Conservation (phyloP, 2,113 vertebrate genomes). For the Perca schrenkii region DNA sequence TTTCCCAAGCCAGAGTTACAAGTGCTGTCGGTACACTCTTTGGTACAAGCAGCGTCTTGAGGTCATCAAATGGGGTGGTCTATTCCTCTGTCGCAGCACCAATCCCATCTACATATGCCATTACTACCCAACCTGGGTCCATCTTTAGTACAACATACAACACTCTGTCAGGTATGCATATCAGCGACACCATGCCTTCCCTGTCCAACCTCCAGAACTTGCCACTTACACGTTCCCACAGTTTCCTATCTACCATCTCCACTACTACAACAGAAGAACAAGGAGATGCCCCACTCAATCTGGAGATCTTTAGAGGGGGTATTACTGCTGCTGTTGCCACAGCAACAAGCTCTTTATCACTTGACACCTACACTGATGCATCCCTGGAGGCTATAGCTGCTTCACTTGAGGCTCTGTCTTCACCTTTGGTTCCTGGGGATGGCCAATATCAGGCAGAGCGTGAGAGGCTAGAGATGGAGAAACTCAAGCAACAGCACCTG, state of each 20-base stretch:
- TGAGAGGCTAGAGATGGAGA: conserved; percentile 95
- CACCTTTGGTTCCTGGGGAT: conserved; percentile 90
- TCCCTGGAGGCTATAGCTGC: conserved; percentile 91
- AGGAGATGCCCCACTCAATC: conserved; percentile 79
- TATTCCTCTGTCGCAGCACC: conserved; percentile 98
- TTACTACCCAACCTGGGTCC: conserved; percentile 97
- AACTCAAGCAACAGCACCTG: conserved; percentile 96
- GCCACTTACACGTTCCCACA: conserved; percentile 91
- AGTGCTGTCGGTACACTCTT: conserved; percentile 87
- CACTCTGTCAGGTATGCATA: conserved; percentile 89
- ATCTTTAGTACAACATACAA: conserved; percentile 95
- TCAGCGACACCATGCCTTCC: conserved; percentile 90
- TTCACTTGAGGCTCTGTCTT: conserved; percentile 86
- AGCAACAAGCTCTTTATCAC: conserved; percentile 84
- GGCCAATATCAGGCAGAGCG: conserved; percentile 94
- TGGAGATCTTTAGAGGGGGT: conserved; percentile 86
- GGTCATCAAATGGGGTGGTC: conserved; percentile 96
- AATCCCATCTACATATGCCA: conserved; percentile 94
- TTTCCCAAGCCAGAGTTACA: conserved; percentile 90
- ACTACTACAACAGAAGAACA: conserved; percentile 85
- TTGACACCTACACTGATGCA: conserved; percentile 91
- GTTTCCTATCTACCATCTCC: conserved; percentile 91
- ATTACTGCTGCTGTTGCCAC: conserved; percentile 79
- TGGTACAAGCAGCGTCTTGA: conserved; percentile 91
- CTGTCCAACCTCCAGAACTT: conserved; percentile 90